Evolutionary conservation across 2,797 vertebrate genomes (phyloP).

Genomic region (Dipus sagitta): DNA sequence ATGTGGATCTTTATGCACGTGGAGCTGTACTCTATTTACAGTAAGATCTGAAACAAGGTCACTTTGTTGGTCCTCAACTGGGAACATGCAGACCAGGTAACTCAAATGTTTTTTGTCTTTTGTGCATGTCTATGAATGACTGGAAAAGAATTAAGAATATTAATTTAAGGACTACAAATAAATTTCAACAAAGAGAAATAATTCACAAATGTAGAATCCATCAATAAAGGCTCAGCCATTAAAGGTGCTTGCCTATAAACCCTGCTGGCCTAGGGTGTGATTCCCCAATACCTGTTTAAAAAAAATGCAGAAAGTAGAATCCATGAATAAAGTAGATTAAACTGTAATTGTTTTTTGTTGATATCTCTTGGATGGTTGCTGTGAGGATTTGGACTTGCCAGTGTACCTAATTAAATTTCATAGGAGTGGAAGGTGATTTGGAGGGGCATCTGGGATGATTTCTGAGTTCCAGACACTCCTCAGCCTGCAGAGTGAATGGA

Average conservation of each 20-base stretch:
- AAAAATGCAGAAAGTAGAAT: not conserved
- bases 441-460: not conserved
- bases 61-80: not conserved
- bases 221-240: no score
- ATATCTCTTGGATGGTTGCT: not conserved
- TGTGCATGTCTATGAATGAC: not conserved
- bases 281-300: no score
- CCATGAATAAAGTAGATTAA: not conserved
- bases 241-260: no score
- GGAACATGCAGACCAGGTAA: not conserved
- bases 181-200: not conserved
- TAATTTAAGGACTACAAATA: not conserved
- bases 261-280: no score
- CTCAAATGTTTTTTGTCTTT: not conserved
- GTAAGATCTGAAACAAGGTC: not conserved
- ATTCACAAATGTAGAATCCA: not conserved
- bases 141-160: accelerated
- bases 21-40: no score
- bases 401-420: not conserved
- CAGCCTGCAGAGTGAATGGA: no score
- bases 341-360: not conserved
- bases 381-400: not conserved
- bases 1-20: not conserved
- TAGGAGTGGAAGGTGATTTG: not conserved
- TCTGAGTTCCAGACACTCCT: not conserved